Evolutionary conservation across 2,888 invertebrate species (phyloP).

Genomic region (Ramazzottius varieornatus): DNA sequence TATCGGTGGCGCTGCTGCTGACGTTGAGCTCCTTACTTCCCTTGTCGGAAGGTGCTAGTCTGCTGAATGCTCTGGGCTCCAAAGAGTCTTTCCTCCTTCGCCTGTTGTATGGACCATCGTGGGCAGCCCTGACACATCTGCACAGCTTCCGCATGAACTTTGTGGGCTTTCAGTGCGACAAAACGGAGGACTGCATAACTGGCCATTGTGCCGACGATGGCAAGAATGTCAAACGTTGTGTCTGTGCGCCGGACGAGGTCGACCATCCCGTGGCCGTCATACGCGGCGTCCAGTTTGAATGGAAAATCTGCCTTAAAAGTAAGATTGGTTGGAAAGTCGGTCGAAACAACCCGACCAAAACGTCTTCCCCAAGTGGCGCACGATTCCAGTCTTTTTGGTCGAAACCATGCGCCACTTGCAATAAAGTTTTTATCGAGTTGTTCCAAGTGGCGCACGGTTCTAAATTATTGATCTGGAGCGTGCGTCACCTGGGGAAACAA

Average conservation of each 20-base stretch:
- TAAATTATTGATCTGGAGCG: no score
- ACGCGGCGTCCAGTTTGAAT: constrained; percentile 3
- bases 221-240: neutral
- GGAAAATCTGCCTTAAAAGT: constrained; percentile 1
- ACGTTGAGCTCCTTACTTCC: no score
- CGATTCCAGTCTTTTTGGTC: no score
- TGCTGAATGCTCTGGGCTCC: neutral
- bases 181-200: constrained; percentile 1
- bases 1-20: no score
- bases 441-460: no score
- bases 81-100: neutral
- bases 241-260: neutral
- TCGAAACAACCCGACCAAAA: no score
- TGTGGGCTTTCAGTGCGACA: constrained; percentile 2
- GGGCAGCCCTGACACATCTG: neutral
- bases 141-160: neutral
- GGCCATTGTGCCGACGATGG: neutral
- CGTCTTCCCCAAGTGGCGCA: no score
- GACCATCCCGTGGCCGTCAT: constrained; percentile 3
- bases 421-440: no score
- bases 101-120: neutral
- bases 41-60: no score
- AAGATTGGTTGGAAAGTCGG: no score
- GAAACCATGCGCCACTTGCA: no score
- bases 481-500: no score